A percentile compares a stretch with the other conserved stretches of the same genome.
Evolutionary conservation across 2,113 vertebrate genomes (phyloP).

Genomic region (Anarrhichthys ocellatus): DNA sequence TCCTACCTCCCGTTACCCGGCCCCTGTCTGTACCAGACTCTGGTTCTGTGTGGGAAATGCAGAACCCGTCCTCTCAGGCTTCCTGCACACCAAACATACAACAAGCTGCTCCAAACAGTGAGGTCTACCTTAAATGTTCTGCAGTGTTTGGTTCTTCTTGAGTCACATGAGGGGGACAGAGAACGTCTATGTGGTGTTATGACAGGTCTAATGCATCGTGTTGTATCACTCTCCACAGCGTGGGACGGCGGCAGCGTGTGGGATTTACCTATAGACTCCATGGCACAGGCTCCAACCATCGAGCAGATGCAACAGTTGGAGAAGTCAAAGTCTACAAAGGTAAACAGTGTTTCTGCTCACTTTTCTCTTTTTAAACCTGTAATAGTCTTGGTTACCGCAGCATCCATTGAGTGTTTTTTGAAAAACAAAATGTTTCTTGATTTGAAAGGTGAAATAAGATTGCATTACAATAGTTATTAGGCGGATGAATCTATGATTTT

Average conservation of each 20-base stretch:
- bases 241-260: conserved; percentile 98
- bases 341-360: conserved; percentile 33
- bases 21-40: conserved; percentile 94
- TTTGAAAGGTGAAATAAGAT: background rate
- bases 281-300: conserved; percentile 90
- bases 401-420: background rate
- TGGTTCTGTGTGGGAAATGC: conserved; percentile 97
- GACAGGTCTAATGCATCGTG: conserved; percentile 1
- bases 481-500: background rate
- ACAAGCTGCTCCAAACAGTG: conserved; percentile 76
- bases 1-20: conserved; percentile 93
- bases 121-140: conserved; percentile 29
- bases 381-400: background rate
- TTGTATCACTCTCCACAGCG: conserved; percentile 76
- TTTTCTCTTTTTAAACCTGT: background rate
- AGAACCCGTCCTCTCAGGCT: conserved; percentile 89
- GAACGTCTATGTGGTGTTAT: background rate
- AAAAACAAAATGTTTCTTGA: background rate
- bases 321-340: conserved; percentile 92
- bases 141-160: background rate
- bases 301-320: conserved; percentile 98
- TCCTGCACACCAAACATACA: conserved; percentile 85
- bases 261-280: conserved; percentile 95
- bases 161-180: background rate
- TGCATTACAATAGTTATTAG: background rate